phyloP scores from a whole-genome alignment of 2,888 invertebrate species.

The Caradrina kadenii region DNA sequence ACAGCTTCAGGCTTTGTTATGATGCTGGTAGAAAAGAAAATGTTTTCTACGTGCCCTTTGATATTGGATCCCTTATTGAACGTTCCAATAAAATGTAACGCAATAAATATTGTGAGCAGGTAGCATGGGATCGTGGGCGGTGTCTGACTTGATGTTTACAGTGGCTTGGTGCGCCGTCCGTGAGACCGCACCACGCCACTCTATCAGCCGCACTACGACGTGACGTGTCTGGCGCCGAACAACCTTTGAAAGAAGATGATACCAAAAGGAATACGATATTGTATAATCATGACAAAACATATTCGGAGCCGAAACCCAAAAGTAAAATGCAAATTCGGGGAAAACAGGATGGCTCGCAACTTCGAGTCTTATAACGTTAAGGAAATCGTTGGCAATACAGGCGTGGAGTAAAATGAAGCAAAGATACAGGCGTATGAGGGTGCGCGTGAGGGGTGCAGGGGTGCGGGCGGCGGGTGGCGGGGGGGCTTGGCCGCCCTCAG shows the following conservation, averaged over 20 bases:
- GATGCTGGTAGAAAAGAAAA: conserved; percentile 64
- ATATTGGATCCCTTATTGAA: conserved; percentile 76
- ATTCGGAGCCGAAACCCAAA: conserved; percentile 8
- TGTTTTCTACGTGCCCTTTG: conserved; percentile 72
- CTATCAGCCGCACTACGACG: conserved; percentile 50
- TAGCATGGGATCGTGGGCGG: conserved; percentile 62
- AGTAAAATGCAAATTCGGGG: conserved; percentile 62
- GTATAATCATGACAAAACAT: conserved; percentile 14
- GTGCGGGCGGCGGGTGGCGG: conserved; percentile 53
- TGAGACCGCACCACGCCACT: conserved; percentile 58
- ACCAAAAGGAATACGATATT: conserved; percentile 17
- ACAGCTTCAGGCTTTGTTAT: conserved; percentile 24
- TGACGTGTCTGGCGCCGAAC: conserved; percentile 1
- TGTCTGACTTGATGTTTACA: conserved; percentile 70
- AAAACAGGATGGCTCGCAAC: conserved; percentile 65
- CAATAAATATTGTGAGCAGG: conserved; percentile 69
- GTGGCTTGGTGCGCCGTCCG: conserved; percentile 56
- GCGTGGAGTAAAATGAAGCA: conserved; percentile 84
- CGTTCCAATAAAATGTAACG: conserved; percentile 72
- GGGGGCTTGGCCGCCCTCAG: conserved; percentile 78
- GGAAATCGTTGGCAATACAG: conserved; percentile 83
- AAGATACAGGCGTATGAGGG: conserved; percentile 81
- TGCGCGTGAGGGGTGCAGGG: conserved; percentile 68
- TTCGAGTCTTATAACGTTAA: conserved; percentile 73
- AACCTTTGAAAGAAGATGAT: background rate